phyloP scores from a whole-genome alignment of 1,140 invertebrate genomes.

The Eurytemora carolleeae region DNA sequence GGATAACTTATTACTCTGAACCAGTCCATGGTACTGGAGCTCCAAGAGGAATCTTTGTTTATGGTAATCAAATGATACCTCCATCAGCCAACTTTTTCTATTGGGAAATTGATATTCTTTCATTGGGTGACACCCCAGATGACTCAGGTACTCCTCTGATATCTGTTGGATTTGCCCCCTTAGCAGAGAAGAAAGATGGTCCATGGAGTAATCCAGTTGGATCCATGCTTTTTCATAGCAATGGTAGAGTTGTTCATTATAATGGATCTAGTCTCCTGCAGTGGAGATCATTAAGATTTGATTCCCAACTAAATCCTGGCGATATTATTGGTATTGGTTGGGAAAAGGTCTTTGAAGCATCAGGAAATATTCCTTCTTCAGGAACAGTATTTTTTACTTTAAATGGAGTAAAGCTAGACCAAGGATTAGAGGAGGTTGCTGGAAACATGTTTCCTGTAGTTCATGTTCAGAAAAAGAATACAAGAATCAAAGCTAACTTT shows the following conservation, averaged over 20 bases:
- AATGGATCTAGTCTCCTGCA: conserved; percentile 27
- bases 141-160: conserved; percentile 25
- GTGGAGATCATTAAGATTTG: conserved; percentile 27
- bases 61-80: not conserved
- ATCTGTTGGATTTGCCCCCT: conserved; percentile 18
- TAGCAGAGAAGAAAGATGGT: conserved; percentile 26
- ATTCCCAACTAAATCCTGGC: conserved; percentile 23
- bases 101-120: conserved; percentile 27
- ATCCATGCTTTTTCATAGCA: conserved; percentile 20
- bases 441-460: conserved; percentile 27
- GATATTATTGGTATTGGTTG: conserved; percentile 28
- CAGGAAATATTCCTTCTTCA: conserved; percentile 16
- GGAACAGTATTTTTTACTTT: conserved; percentile 27
- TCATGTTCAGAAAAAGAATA: conserved; percentile 28
- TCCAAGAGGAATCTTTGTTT: conserved; percentile 16
- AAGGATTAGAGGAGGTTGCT: conserved; percentile 25
- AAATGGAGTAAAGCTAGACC: conserved; percentile 23
- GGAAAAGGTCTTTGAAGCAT: conserved; percentile 21
- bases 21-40: not conserved
- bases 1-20: conserved; percentile 1
- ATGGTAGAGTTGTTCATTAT: conserved; percentile 28
- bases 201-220: conserved; percentile 28
- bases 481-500: conserved; percentile 27
- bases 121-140: conserved; percentile 25
- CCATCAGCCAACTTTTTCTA: conserved; percentile 22